Evolutionary conservation across 2,888 invertebrate species (phyloP), one percentile per base, ranked within the genome.

Genomic region (Scaptomyza caliginosa): DNA sequence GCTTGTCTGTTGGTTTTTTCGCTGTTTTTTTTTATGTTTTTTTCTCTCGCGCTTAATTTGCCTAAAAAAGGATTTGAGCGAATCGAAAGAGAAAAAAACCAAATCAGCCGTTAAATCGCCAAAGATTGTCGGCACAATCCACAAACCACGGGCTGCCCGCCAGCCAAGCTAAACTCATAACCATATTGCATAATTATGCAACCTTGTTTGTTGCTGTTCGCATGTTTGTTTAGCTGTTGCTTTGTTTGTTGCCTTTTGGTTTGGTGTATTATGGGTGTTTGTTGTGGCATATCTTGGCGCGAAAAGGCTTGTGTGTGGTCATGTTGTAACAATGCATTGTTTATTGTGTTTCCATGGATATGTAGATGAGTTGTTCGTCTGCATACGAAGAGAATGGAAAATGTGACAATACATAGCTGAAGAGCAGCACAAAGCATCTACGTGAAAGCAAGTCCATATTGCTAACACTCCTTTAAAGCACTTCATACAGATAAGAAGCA

Each of bases 251-350:
- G 45, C 24, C 23, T 64, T 49, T 45, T 39, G 56, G 32, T 51
- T 56, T 28, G 68, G 13, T 34, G 34, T 34, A 16, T 16, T 34
- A 34, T 16, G 34, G 63, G 83, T 83, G 82, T 86, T 69, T 76
- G 58, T 45, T 54, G 42, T 81, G 87, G 67, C 87, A 80, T 81
- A 50, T 69, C 65, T 73, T 74, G 86, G 83, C 72, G 83, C 67
- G 88, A 83, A 88, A 83, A 86, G 50, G 62, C 86, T 80, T 88
- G 83, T 83, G 83, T 83, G 83, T 83, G 86, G 88, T 67, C 83
- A 58, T 83, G 88, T 83, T 88, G 88, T 62, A 88, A 86, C 88
- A 83, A 71, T 54, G 80, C 74, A 88, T 88, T 83, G 83, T 83
- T 55, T 54, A 51, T 28, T 65, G 65, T 39, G 13, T 59, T 36